phyloP scores from a whole-genome alignment of 35 echinoderm and acorn worm species.

The Hemicentrotus pulcherrimus region DNA sequence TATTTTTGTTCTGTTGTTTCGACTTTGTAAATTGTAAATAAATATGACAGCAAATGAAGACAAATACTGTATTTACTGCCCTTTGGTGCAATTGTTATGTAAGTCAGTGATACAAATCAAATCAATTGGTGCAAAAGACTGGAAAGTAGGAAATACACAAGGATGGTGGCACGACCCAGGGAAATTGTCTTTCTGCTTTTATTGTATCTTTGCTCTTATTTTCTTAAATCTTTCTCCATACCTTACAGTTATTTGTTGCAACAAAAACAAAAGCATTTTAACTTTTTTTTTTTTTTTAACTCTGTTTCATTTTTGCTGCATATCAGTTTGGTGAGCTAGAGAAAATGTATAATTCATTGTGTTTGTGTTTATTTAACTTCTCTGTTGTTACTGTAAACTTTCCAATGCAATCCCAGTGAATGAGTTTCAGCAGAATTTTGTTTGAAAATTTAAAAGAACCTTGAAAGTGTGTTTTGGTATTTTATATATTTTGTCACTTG shows the following conservation, averaged over 20 bases:
- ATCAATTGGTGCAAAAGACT: constrained; percentile 7
- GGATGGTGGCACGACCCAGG: neutral
- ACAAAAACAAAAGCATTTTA: neutral
- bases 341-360: neutral
- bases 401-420: neutral
- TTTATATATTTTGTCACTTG: neutral
- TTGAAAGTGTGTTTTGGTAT: neutral
- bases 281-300: too few relatives aligned
- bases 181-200: constrained; percentile 35
- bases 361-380: neutral
- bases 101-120: neutral
- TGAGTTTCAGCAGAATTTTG: neutral
- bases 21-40: constrained; percentile 5
- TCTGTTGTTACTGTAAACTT: neutral
- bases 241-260: neutral
- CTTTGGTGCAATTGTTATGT: constrained; percentile 21
- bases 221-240: neutral
- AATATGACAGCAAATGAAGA: neutral
- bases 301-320: neutral
- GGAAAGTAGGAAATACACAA: neutral
- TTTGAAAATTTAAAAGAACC: neutral
- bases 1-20: neutral
- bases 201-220: neutral
- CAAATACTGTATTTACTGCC: constrained; percentile 14
- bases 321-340: neutral